Evolutionary conservation across 2,113 vertebrate genomes (phyloP).

Genomic region (Ictalurus furcatus): DNA sequence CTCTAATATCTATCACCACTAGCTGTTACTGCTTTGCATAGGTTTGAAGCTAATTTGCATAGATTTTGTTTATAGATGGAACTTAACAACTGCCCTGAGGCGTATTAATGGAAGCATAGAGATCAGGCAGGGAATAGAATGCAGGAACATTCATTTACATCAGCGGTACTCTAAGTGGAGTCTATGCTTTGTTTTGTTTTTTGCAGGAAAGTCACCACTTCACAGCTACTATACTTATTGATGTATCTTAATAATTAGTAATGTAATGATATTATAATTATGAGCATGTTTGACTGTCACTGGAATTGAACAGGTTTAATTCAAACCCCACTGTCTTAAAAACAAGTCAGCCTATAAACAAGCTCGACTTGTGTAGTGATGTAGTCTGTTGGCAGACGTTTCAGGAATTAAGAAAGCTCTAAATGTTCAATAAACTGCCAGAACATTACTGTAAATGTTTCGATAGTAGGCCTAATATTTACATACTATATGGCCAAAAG

Average conservation of each 20-base stretch:
- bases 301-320: background rate
- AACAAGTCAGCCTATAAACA: background rate
- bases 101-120: background rate
- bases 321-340: background rate
- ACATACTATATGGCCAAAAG: background rate
- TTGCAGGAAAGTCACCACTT: background rate
- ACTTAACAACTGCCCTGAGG: background rate
- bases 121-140: background rate
- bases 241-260: too few species aligned
- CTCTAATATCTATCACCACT: background rate
- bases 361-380: background rate
- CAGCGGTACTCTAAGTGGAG: too few species aligned
- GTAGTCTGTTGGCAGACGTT: background rate
- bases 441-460: background rate
- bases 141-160: background rate
- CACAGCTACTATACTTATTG: background rate
- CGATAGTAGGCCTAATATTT: background rate
- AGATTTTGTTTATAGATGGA: background rate
- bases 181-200: background rate
- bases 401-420: background rate
- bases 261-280: background rate
- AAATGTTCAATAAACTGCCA: background rate
- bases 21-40: background rate
- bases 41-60: background rate
- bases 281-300: background rate